phyloP scores from a whole-genome alignment of 2,797 vertebrate genomes.

The Pogoniulus pusillus region DNA sequence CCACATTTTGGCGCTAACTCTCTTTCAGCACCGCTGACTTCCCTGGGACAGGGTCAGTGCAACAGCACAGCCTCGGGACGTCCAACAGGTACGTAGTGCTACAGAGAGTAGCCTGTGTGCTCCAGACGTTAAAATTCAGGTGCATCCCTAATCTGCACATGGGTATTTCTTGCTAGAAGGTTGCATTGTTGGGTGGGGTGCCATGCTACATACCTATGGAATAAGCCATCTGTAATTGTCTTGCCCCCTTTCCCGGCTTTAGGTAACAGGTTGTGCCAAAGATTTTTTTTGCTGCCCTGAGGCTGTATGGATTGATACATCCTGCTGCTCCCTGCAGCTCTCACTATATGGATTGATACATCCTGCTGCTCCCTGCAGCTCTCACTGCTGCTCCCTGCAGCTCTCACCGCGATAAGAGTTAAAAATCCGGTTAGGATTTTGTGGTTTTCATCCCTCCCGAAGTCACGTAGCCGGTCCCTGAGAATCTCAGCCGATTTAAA shows the following conservation, averaged over 20 bases:
- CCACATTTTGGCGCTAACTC: fast-evolving
- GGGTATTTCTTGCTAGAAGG: background rate
- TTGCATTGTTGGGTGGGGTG: background rate
- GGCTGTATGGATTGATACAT: fast-evolving
- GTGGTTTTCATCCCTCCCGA: background rate
- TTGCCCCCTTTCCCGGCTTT: too few species aligned
- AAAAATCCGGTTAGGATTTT: background rate
- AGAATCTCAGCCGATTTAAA: background rate
- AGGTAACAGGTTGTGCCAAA: background rate
- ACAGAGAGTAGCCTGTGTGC: fast-evolving
- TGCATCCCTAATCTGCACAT: fast-evolving
- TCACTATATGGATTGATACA: fast-evolving
- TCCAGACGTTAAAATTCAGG: fast-evolving
- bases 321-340: background rate
- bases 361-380: background rate
- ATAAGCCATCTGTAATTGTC: background rate
- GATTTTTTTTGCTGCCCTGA: background rate
- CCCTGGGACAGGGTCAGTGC: background rate
- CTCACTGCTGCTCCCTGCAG: background rate
- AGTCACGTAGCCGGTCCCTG: background rate
- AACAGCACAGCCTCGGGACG: fast-evolving
- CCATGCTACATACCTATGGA: background rate
- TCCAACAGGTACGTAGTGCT: fast-evolving
- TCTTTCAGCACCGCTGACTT: background rate
- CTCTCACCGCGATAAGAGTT: too few species aligned